Evolutionary conservation across 2,797 vertebrate genomes (phyloP).

Genomic region (Manis crassicaudata): DNA sequence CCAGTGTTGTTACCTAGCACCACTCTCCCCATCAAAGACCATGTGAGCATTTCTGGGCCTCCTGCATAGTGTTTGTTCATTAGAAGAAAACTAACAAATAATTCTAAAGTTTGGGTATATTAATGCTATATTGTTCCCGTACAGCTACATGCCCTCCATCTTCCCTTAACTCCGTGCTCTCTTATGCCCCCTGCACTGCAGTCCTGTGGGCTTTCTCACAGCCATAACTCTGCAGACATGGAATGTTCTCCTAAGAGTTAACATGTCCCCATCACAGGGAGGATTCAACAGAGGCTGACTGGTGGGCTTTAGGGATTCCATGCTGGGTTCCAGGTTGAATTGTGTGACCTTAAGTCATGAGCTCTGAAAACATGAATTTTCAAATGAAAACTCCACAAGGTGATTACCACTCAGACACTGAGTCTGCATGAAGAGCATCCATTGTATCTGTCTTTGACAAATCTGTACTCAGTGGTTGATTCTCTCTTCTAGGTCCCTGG

Average conservation of each 20-base stretch:
- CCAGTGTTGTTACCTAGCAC: not conserved
- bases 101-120: not conserved
- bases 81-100: not conserved
- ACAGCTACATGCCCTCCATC: not conserved
- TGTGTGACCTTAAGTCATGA: not conserved
- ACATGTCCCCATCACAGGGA: not conserved
- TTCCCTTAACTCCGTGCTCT: not conserved
- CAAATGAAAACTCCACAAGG: not conserved
- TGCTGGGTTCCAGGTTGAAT: not conserved
- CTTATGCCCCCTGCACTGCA: not conserved
- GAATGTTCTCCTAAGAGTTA: not conserved
- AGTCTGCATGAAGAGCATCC: not conserved
- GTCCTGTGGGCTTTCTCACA: not conserved
- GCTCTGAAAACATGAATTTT: not conserved
- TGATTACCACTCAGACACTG: not conserved
- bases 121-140: not conserved
- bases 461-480: fast-evolving
- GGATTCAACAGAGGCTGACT: not conserved
- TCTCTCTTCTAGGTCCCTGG: not conserved
- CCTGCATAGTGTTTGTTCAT: not conserved
- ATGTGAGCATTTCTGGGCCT: not conserved
- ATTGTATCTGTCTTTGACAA: not conserved
- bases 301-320: not conserved
- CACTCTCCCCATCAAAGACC: not conserved
- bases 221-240: not conserved